phyloP scores from a whole-genome alignment of 2,888 invertebrate species.

The Hemistola chrysoprasaria region DNA sequence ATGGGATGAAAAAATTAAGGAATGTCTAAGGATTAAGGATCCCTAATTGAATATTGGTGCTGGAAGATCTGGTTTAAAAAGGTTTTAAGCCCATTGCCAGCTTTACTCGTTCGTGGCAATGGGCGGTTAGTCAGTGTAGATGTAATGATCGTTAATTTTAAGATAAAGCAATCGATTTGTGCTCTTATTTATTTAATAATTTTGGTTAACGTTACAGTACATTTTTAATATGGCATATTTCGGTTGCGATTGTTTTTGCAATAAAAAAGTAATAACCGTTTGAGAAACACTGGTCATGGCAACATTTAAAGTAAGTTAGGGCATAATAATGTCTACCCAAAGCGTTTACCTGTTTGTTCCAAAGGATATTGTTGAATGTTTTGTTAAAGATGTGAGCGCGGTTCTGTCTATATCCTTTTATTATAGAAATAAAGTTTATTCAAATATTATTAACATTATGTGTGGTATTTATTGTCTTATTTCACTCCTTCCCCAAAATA shows the following conservation, averaged over 20 bases:
- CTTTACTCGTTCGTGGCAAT: slow-evolving; percentile 36
- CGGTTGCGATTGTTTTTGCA: slow-evolving; percentile 37
- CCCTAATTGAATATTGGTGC: slow-evolving; percentile 62
- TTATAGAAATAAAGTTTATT: slow-evolving; percentile 81
- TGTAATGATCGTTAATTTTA: slow-evolving; percentile 48
- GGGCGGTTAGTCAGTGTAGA: slow-evolving; percentile 51
- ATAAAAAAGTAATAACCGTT: slow-evolving; percentile 39
- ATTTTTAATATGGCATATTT: slow-evolving; percentile 37
- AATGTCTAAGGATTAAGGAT: slow-evolving; percentile 41
- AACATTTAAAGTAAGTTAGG: slow-evolving; percentile 51
- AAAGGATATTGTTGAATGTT: slow-evolving; percentile 80
- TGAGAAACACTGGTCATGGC: slow-evolving; percentile 79
- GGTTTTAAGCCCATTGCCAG: slow-evolving; percentile 51
- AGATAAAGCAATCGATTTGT: slow-evolving; percentile 47
- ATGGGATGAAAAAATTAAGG: slow-evolving; percentile 36
- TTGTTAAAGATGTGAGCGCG: slow-evolving; percentile 66
- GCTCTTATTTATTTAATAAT: slow-evolving; percentile 29
- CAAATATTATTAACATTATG: slow-evolving; percentile 55
- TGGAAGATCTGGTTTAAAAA: slow-evolving; percentile 72
- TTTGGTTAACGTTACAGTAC: slow-evolving; percentile 26
- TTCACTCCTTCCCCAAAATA: neutral
- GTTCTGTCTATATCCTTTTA: slow-evolving; percentile 75
- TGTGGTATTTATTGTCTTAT: slow-evolving; percentile 19
- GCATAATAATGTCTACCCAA: slow-evolving; percentile 74
- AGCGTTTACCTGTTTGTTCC: slow-evolving; percentile 74